phyloP scores from a whole-genome alignment of 2,113 vertebrate species.

The Thryonomys swinderianus region DNA sequence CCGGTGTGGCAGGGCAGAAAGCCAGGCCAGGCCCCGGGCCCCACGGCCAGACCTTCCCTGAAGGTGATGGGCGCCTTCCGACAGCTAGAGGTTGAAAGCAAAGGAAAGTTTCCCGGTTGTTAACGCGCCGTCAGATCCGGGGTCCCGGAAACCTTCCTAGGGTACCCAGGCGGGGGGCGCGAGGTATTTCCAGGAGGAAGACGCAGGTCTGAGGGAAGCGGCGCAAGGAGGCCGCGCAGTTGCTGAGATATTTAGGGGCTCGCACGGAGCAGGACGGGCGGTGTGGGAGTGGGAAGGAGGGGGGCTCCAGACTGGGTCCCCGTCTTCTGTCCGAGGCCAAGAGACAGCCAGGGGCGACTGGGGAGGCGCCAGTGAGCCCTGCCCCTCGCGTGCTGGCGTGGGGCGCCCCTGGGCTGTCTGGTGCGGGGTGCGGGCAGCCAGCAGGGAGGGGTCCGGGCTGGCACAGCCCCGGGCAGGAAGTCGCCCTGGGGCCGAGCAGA shows the following conservation, averaged over 20 bases:
- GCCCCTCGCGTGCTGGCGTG: not conserved
- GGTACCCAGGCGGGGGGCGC: not conserved
- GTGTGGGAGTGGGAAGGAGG: not conserved
- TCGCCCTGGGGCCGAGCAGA: not conserved
- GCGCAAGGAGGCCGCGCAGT: not conserved
- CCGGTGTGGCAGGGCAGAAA: not conserved
- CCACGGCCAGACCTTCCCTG: not conserved
- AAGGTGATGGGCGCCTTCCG: not conserved
- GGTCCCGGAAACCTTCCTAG: not conserved
- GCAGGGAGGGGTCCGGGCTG: not conserved
- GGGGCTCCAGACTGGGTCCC: not conserved
- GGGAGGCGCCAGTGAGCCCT: not conserved
- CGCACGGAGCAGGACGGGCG: not conserved
- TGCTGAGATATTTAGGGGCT: not conserved
- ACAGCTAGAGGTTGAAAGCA: not conserved
- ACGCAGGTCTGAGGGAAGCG: not conserved
- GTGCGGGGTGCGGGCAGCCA: not conserved
- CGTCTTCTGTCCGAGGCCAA: not conserved
- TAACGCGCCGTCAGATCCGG: not conserved
- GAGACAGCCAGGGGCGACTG: not conserved
- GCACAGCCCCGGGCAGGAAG: not conserved
- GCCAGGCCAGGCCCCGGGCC: too few relatives aligned
- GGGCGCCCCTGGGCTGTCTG: too few relatives aligned
- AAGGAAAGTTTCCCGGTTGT: not conserved
- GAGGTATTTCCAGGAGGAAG: not conserved